These are phyloP conservation scores for Agraylea sexmaculata DNA, from an alignment of 1,140 invertebrate species.

Conservation along the genomic window DNA sequence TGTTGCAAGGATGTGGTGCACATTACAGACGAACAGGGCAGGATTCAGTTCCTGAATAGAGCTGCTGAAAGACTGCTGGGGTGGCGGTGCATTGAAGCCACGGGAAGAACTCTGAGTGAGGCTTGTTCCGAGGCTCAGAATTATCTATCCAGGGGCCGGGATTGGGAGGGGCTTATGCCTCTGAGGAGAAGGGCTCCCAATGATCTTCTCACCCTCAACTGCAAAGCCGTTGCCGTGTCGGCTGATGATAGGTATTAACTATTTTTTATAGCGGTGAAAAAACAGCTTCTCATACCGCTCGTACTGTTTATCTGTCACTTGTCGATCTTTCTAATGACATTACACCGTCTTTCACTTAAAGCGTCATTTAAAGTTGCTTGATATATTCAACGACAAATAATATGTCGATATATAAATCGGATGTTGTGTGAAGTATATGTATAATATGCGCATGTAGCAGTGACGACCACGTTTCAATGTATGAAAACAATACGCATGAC, in stretches of 20 bases:
- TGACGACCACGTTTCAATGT: too few relatives aligned
- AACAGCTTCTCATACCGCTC: too few relatives aligned
- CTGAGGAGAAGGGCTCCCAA: slow-evolving; percentile 63
- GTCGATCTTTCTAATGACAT: too few relatives aligned
- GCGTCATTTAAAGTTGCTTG: too few relatives aligned
- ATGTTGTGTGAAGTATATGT: too few relatives aligned
- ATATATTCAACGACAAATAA: too few relatives aligned
- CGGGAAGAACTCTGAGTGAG: slow-evolving; percentile 55
- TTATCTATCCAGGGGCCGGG: slow-evolving; percentile 57
- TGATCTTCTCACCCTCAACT: slow-evolving; percentile 68
- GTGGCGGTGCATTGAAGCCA: slow-evolving; percentile 60
- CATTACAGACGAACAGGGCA: slow-evolving; percentile 72
- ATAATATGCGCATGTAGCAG: too few relatives aligned
- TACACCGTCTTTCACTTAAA: too few relatives aligned
- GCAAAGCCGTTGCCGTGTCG: slow-evolving; percentile 58
- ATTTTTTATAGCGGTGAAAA: too few relatives aligned
- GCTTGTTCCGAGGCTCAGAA: slow-evolving; percentile 36
- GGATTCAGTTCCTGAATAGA: slow-evolving; percentile 75
- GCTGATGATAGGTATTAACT: slow-evolving; percentile 44
- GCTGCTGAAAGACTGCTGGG: slow-evolving; percentile 65
- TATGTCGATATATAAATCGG: too few relatives aligned
- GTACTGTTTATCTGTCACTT: too few relatives aligned
- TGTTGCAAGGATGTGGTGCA: slow-evolving; percentile 75
- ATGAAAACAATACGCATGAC: too few relatives aligned
- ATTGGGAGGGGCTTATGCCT: slow-evolving; percentile 78